phyloP scores from a whole-genome alignment of 2,797 vertebrate species.

The Kryptopterus vitreolus region DNA sequence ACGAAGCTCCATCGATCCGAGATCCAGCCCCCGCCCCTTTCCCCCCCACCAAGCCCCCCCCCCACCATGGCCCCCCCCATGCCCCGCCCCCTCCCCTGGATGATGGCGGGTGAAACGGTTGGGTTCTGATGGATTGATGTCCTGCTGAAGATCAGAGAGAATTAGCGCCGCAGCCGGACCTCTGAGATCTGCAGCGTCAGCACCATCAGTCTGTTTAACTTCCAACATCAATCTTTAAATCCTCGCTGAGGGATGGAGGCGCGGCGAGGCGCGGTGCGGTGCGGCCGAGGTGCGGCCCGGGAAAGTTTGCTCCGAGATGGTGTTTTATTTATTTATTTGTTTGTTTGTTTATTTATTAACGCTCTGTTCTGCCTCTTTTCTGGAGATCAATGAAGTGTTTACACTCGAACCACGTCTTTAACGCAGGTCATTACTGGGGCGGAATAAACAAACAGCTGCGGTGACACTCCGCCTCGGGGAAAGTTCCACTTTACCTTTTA shows the following conservation, averaged over 20 bases:
- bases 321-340: no score
- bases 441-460: no score
- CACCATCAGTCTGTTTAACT: slow-evolving; percentile 2
- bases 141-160: slow-evolving; percentile 13
- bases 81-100: no score
- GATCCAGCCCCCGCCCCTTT: no score
- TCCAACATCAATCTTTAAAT: neutral
- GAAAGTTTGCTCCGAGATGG: no score
- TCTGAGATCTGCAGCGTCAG: neutral
- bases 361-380: neutral
- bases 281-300: neutral
- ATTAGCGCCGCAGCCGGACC: neutral
- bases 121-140: neutral
- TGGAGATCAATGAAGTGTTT: slow-evolving; percentile 6
- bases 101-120: neutral
- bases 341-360: neutral
- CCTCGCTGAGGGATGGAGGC: neutral
- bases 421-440: neutral
- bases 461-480: neutral
- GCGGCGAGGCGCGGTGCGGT: no score
- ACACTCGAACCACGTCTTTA: neutral
- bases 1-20: slow-evolving; percentile 1
- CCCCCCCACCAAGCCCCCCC: no score
- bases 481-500: no score
- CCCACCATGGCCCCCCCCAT: no score